These are phyloP conservation scores for Anser brachyrhynchus DNA, from an alignment of 2,113 vertebrate genomes.

Conservation along the genomic window DNA sequence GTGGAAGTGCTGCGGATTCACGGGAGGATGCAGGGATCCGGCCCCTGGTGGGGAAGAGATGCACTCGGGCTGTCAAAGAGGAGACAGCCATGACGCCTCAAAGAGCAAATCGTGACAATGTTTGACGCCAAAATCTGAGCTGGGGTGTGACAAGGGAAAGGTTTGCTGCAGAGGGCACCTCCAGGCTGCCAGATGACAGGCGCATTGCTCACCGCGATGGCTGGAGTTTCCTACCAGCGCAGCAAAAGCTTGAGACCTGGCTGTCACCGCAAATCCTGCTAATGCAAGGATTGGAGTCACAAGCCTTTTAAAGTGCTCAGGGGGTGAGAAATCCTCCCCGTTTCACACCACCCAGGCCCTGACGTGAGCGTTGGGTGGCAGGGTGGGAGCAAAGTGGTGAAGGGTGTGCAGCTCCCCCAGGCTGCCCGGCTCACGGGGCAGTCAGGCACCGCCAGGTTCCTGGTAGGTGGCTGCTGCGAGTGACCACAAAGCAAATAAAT, in stretches of 20 bases:
- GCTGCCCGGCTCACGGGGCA: neutral
- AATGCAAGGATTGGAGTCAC: neutral
- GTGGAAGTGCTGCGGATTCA: neutral
- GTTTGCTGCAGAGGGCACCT: conserved; percentile 44
- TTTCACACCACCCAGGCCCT: neutral
- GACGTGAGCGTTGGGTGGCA: neutral
- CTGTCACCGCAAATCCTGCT: neutral
- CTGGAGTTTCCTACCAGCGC: conserved; percentile 43
- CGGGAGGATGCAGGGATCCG: neutral
- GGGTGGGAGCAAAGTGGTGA: neutral
- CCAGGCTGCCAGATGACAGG: conserved; percentile 5
- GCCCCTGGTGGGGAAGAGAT: neutral
- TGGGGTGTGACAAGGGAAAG: conserved; percentile 42
- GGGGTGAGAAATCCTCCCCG: neutral
- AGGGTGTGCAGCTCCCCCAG: neutral
- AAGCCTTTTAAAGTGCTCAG: conserved; percentile 11
- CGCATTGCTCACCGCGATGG: neutral
- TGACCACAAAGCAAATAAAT: neutral
- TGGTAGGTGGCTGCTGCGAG: neutral
- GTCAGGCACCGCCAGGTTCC: neutral
- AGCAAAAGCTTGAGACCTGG: conserved; percentile 17
- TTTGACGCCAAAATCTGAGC: neutral
- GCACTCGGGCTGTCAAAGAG: neutral
- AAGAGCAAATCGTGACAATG: neutral
- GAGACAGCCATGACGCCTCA: neutral